Conservation (phyloP, 30 jellyfish, hydroid and myxozoan genomes). For the Catostylus mosaicus region DNA sequence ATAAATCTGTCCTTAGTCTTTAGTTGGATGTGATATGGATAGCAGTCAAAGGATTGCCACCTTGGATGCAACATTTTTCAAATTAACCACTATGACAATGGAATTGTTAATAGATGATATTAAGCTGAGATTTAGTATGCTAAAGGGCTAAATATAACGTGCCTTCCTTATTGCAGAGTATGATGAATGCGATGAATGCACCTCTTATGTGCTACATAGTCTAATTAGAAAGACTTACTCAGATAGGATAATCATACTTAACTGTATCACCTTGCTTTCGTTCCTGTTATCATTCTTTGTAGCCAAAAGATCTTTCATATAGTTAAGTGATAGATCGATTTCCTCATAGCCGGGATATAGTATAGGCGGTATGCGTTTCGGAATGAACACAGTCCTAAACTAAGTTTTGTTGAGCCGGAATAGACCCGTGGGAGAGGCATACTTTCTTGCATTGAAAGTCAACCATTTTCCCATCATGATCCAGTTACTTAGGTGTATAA, state of each 20-base stretch:
- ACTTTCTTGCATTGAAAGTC: neutral
- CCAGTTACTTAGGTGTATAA: constrained; percentile 8
- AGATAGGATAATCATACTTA: constrained; percentile 2
- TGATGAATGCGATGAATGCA: constrained; percentile 3
- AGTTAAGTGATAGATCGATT: neutral
- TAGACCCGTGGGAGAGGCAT: constrained; percentile 8
- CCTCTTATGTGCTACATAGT: constrained; percentile 17
- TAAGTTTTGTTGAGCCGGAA: constrained; percentile 26
- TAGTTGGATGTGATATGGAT: too few relatives aligned
- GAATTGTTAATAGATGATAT: neutral
- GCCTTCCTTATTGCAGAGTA: constrained; percentile 40
- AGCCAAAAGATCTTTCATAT: constrained; percentile 14
- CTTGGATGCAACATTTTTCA: neutral
- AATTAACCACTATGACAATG: neutral
- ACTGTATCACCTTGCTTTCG: neutral
- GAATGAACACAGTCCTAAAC: neutral
- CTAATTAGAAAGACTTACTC: constrained; percentile 46
- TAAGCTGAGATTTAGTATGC: neutral
- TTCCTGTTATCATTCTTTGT: constrained; percentile 14
- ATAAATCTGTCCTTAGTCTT: too few relatives aligned
- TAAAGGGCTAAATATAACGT: constrained; percentile 33
- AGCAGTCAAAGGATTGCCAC: too few relatives aligned
- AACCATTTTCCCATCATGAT: constrained; percentile 3
- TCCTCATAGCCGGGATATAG: neutral
- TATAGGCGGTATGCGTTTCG: neutral